Evolutionary conservation across 2,113 vertebrate species (phyloP).

Genomic region (Beaufortia kweichowensis): DNA sequence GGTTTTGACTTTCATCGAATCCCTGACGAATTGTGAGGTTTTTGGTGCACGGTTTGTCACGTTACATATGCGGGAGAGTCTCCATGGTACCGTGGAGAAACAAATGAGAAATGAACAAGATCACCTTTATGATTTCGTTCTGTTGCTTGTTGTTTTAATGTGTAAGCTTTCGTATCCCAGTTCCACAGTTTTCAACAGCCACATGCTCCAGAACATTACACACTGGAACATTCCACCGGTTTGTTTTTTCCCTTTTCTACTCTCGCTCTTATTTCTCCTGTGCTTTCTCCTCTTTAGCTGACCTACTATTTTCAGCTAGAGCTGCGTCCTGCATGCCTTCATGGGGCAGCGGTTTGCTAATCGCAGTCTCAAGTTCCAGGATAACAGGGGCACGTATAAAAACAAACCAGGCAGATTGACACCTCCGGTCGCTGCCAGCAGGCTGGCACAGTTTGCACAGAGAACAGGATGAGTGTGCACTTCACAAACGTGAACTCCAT

Average conservation of each 20-base stretch:
- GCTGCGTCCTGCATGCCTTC: conserved; percentile 38
- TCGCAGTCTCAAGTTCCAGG: conserved; percentile 38
- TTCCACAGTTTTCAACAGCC: conserved; percentile 20
- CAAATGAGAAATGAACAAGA: background rate
- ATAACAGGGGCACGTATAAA: conserved; percentile 42
- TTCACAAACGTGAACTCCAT: conserved; percentile 44
- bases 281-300: conserved; percentile 39
- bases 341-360: conserved; percentile 46
- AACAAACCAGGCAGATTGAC: conserved; percentile 43
- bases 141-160: background rate
- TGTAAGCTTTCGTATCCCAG: background rate
- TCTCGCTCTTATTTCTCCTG: conserved; percentile 13
- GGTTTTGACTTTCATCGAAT: background rate
- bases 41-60: too few species aligned
- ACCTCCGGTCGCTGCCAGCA: conserved; percentile 11
- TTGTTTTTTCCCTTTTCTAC: conserved; percentile 27
- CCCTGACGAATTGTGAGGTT: too few species aligned
- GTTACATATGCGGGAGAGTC: too few species aligned
- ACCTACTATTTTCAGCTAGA: conserved; percentile 44
- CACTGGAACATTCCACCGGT: conserved; percentile 54
- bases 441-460: conserved; percentile 21
- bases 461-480: conserved; percentile 34
- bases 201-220: conserved; percentile 48
- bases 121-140: background rate
- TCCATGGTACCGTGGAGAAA: background rate